phyloP scores from a whole-genome alignment of 2,888 invertebrate species.

The Volucella inanis region DNA sequence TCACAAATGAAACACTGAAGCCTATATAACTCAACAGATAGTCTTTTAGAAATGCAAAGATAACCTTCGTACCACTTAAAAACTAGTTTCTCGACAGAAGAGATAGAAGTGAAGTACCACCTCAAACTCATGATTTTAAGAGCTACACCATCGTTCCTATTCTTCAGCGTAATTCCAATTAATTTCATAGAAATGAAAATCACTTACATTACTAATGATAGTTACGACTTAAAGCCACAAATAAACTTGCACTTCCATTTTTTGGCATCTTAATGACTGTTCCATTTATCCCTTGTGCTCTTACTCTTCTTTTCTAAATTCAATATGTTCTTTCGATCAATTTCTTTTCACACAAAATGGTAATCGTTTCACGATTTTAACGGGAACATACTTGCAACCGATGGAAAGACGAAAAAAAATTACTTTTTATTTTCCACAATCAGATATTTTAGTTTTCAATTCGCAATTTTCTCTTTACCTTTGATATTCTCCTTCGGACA shows the following conservation, averaged over 20 bases:
- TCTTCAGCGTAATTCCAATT: no score
- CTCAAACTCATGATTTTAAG: no score
- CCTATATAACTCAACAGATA: no score
- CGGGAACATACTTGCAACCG: slow-evolving; percentile 16
- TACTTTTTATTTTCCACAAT: slow-evolving; percentile 3
- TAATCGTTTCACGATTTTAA: slow-evolving; percentile 17
- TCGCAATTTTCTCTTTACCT: slow-evolving; percentile 33
- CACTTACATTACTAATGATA: no score
- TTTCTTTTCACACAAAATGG: slow-evolving; percentile 33
- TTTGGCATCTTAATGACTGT: slow-evolving; percentile 59
- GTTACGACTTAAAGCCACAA: slow-evolving; percentile 39
- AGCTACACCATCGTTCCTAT: no score
- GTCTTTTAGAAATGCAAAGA: no score
- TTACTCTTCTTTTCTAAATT: slow-evolving; percentile 3
- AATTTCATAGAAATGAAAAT: slow-evolving; percentile 16
- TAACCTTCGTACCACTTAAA: no score
- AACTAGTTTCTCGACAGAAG: no score
- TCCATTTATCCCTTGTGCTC: slow-evolving; percentile 17
- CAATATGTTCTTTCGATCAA: slow-evolving; percentile 11
- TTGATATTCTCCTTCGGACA: slow-evolving; percentile 10
- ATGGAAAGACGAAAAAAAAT: background rate
- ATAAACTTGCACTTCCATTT: slow-evolving; percentile 38
- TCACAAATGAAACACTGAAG: no score
- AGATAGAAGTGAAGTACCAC: no score
- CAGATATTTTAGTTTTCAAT: background rate